phyloP scores from a whole-genome alignment of 2,113 vertebrate genomes.

The Pandion haliaetus region DNA sequence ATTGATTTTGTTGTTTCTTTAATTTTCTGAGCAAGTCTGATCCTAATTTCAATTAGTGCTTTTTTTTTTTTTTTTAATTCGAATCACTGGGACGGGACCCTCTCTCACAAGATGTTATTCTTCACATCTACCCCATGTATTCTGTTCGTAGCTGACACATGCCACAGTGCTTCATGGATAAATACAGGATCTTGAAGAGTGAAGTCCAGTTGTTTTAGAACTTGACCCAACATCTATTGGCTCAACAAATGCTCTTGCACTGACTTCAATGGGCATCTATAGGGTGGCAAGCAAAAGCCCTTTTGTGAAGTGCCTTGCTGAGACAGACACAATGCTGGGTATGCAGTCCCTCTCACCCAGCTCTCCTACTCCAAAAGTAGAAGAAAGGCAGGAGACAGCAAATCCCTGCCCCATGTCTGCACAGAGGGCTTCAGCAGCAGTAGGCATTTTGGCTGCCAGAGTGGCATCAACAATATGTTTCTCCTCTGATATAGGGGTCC shows the following conservation, averaged over 20 bases:
- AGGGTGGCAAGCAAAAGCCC: neutral
- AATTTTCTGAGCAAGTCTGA: neutral
- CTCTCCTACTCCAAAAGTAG: neutral
- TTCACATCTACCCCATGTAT: neutral
- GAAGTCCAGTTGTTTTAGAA: neutral
- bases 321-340: too few species aligned
- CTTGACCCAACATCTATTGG: neutral
- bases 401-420: neutral
- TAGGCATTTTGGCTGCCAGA: neutral
- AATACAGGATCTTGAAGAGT: neutral
- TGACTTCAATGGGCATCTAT: neutral
- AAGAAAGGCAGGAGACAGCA: neutral
- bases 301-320: neutral
- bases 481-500: neutral
- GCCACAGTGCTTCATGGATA: neutral
- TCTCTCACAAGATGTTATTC: neutral
- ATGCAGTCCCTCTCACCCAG: neutral
- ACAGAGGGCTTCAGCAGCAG: neutral
- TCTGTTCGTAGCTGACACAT: neutral
- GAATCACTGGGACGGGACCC: accelerated
- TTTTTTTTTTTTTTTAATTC: neutral
- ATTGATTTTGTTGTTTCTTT: neutral
- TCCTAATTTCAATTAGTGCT: neutral
- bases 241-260: neutral
- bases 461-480: neutral